phyloP scores from a whole-genome alignment of 2,113 vertebrate species.

The Prunella fulvescens region DNA sequence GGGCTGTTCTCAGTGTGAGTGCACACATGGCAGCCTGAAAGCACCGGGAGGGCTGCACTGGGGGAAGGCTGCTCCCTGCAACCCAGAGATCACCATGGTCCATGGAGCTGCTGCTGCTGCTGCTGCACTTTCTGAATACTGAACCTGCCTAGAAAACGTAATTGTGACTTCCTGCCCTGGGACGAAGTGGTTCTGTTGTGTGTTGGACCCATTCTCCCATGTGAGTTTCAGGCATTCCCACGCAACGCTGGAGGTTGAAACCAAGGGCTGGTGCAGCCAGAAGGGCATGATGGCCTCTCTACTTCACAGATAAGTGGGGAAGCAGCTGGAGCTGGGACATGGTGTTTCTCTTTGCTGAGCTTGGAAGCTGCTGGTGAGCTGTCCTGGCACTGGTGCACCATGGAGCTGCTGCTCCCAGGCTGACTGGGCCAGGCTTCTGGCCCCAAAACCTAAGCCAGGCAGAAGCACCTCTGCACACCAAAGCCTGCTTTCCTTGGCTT shows the following conservation, averaged over 20 bases:
- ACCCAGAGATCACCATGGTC: rapidly evolving
- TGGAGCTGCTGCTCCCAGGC: rapidly evolving
- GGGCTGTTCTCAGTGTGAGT: neutral
- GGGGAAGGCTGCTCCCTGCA: neutral
- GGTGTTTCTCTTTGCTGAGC: neutral
- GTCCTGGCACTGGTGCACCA: rapidly evolving
- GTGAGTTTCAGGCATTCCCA: neutral
- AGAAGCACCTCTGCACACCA: neutral
- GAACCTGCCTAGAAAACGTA: neutral
- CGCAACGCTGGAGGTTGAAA: neutral
- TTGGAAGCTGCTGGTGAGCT: neutral
- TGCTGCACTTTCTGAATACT: neutral
- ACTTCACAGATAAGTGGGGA: neutral
- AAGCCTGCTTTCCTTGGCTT: neutral
- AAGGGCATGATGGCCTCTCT: neutral
- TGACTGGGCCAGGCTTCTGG: neutral
- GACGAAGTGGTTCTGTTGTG: rapidly evolving
- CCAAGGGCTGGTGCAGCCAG: neutral
- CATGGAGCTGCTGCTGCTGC: neutral
- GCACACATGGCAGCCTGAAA: neutral
- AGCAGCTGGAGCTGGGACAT: neutral
- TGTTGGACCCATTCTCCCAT: rapidly evolving
- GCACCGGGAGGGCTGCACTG: neutral
- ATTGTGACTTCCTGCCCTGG: neutral
- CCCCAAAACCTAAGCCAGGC: neutral